A percentile compares a stretch with the other conserved stretches of the same genome.
phyloP scores from a whole-genome alignment of 2,888 invertebrate species.

The Latrodectus hesperus region DNA sequence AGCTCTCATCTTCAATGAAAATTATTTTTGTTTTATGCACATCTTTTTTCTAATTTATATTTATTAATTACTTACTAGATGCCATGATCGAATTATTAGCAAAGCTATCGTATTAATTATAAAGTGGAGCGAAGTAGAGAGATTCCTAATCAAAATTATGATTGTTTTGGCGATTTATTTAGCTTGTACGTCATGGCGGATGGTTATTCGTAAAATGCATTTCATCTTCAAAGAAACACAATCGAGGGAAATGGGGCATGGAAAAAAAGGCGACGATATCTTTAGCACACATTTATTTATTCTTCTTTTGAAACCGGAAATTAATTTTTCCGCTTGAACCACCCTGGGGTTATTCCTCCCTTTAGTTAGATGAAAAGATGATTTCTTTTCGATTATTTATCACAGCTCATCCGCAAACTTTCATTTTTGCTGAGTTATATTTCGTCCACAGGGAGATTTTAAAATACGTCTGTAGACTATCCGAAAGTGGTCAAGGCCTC shows the following conservation, averaged over 20 bases:
- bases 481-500: neutral
- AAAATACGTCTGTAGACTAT: neutral
- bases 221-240: neutral
- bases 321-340: neutral
- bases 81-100: too few relatives aligned
- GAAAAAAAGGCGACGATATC: neutral
- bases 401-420: neutral
- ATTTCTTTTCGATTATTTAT: neutral
- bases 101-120: too few relatives aligned
- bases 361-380: neutral
- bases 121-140: too few relatives aligned
- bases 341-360: neutral
- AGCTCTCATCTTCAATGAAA: too few relatives aligned
- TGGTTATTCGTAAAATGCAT: neutral
- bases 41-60: too few relatives aligned
- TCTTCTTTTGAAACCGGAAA: neutral
- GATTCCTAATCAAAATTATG: too few relatives aligned
- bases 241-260: neutral
- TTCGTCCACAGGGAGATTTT: neutral
- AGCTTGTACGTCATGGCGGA: too few relatives aligned
- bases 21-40: too few relatives aligned
- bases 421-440: neutral
- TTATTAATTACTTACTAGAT: too few relatives aligned
- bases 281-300: neutral
- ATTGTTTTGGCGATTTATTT: too few relatives aligned